These are phyloP conservation scores for Hydractinia symbiolongicarpus DNA, from an alignment of 30 jellyfish, hydroid and myxozoan genomes.

Conservation along the genomic window DNA sequence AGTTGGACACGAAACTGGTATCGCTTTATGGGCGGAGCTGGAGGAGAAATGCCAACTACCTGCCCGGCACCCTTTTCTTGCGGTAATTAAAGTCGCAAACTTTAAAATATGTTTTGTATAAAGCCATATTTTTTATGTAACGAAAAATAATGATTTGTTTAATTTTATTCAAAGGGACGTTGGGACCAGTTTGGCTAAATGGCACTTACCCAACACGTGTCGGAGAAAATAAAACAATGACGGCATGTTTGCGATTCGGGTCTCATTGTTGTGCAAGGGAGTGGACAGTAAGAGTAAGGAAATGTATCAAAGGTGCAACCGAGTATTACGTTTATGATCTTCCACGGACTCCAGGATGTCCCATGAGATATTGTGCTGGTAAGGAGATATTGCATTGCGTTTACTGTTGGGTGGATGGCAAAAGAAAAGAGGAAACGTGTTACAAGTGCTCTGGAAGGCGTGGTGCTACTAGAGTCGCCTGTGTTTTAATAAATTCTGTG, in stretches of 20 bases:
- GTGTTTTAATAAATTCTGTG: too few relatives aligned
- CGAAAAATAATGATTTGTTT: too few relatives aligned
- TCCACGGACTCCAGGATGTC: constrained; percentile 53
- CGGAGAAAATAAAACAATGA: constrained; percentile 28
- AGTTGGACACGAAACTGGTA: constrained; percentile 47
- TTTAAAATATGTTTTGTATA: too few relatives aligned
- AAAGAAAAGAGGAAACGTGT: too few relatives aligned
- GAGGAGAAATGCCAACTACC: constrained; percentile 69
- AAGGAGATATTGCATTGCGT: background rate
- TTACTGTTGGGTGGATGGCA: too few relatives aligned
- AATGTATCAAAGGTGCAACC: constrained; percentile 42
- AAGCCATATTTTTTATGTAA: too few relatives aligned
- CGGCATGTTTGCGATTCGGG: constrained; percentile 50
- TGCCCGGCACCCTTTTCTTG: constrained; percentile 70
- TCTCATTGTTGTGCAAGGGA: constrained; percentile 28
- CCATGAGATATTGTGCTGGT: constrained; percentile 93
- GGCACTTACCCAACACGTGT: constrained; percentile 49
- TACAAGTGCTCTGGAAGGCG: too few relatives aligned
- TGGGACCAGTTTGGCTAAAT: constrained; percentile 63
- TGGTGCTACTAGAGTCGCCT: too few relatives aligned
- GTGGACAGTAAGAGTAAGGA: constrained; percentile 49
- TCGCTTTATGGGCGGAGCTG: constrained; percentile 73
- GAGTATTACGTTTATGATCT: constrained; percentile 45
- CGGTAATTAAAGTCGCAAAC: constrained; percentile 25
- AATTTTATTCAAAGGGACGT: constrained; percentile 37